These are phyloP conservation scores for Elymnias hypermnestra DNA, from an alignment of 1,140 invertebrate species.

Conservation along the genomic window DNA sequence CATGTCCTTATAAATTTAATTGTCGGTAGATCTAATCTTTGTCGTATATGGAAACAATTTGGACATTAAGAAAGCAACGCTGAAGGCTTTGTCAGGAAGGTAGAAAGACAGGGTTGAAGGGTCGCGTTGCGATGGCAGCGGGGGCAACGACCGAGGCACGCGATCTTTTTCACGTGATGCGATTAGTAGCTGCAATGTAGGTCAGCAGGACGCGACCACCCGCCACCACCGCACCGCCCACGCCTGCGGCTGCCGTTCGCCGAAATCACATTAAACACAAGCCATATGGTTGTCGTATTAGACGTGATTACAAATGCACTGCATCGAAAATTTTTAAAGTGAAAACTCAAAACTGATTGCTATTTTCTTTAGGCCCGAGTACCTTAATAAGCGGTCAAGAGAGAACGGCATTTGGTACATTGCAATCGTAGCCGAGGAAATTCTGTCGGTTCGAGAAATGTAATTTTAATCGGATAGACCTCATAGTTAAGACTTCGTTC, in stretches of 20 bases:
- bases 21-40: not conserved
- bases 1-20: no score
- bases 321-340: not conserved
- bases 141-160: conserved; percentile 51
- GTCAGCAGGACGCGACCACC: conserved; percentile 39
- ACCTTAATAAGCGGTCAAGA: no score
- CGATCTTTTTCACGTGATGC: conserved; percentile 52
- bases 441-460: no score
- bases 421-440: no score
- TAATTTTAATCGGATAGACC: no score
- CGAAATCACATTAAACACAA: not conserved
- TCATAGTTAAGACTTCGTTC: no score
- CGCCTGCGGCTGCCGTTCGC: conserved; percentile 3
- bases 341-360: no score
- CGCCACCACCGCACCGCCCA: conserved; percentile 8
- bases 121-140: no score
- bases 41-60: not conserved
- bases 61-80: not conserved
- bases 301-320: no score
- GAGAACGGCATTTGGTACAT: no score
- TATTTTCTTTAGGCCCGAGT: no score
- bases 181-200: conserved; percentile 57
- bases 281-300: no score
- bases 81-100: conserved; percentile 5
- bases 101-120: conserved; percentile 23